phyloP scores from a whole-genome alignment of 2,113 vertebrate species.

The Saguinus midas region DNA sequence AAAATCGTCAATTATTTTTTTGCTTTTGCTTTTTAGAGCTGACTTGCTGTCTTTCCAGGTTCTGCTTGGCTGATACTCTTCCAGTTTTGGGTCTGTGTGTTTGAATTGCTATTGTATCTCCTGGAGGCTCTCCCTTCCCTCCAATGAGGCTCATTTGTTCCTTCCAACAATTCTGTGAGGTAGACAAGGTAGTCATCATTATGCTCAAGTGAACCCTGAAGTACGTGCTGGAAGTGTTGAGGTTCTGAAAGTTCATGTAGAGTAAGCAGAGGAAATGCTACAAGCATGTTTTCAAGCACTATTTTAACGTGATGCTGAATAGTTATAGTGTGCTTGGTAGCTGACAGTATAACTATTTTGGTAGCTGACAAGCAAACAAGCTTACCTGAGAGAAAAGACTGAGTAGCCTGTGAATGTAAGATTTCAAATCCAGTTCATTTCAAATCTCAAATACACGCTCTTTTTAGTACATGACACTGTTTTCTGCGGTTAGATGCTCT shows the following conservation, averaged over 20 bases:
- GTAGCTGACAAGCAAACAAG: not conserved
- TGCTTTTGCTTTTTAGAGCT: not conserved
- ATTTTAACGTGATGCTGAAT: conserved; percentile 14
- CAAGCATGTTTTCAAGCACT: not conserved
- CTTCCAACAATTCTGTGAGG: not conserved
- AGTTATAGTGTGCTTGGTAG: not conserved
- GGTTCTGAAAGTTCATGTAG: not conserved
- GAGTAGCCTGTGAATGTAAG: not conserved
- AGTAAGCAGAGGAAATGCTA: not conserved
- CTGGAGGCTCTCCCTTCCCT: not conserved
- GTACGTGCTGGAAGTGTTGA: not conserved
- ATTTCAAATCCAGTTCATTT: conserved; percentile 40
- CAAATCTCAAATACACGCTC: not conserved
- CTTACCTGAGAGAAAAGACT: not conserved
- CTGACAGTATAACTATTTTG: not conserved
- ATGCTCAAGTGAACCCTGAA: not conserved
- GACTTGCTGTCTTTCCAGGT: not conserved
- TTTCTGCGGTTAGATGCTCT: conserved; percentile 24
- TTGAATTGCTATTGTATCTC: not conserved
- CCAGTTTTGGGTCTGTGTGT: not conserved
- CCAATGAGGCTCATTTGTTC: not conserved
- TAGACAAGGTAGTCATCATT: not conserved
- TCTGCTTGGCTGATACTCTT: not conserved
- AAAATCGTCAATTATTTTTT: not conserved
- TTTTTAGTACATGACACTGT: not conserved